phyloP scores from a whole-genome alignment of 2,113 vertebrate species.

The Nesospiza acunhae region DNA sequence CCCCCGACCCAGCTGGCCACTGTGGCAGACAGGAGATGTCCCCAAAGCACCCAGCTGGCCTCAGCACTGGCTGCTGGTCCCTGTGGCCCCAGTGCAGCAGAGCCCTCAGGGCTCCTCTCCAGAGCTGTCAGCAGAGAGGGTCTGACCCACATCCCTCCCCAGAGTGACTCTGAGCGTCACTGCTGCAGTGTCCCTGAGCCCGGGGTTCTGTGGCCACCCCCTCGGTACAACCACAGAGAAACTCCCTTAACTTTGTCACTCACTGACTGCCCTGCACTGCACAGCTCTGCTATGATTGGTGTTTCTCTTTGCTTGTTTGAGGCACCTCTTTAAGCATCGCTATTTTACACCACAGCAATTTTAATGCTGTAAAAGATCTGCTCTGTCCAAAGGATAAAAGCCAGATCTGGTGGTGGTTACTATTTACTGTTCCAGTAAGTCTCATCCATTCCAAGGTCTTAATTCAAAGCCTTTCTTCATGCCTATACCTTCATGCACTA shows the following conservation, averaged over 20 bases:
- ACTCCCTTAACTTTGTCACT: background rate
- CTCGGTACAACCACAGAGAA: background rate
- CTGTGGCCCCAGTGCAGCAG: rapidly evolving
- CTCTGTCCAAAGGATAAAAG: background rate
- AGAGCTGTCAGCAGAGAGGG: background rate
- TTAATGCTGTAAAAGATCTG: background rate
- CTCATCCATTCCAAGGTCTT: background rate
- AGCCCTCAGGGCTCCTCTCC: background rate
- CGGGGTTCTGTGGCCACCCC: background rate
- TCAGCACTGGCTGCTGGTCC: background rate
- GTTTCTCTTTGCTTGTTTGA: background rate
- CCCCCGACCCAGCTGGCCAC: background rate
- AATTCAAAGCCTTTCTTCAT: background rate
- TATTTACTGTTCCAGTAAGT: background rate
- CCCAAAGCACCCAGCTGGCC: background rate
- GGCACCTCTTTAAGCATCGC: background rate
- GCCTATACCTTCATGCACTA: background rate
- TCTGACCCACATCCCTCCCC: background rate
- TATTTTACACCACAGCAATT: background rate
- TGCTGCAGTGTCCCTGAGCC: background rate
- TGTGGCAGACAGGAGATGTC: background rate
- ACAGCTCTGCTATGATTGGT: background rate
- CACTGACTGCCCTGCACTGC: background rate
- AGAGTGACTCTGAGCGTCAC: too few species aligned
- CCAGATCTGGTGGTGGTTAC: background rate